These are phyloP conservation scores for Drosophila paracracens DNA, from an alignment of 2,888 invertebrate species.

Conservation along the genomic window DNA sequence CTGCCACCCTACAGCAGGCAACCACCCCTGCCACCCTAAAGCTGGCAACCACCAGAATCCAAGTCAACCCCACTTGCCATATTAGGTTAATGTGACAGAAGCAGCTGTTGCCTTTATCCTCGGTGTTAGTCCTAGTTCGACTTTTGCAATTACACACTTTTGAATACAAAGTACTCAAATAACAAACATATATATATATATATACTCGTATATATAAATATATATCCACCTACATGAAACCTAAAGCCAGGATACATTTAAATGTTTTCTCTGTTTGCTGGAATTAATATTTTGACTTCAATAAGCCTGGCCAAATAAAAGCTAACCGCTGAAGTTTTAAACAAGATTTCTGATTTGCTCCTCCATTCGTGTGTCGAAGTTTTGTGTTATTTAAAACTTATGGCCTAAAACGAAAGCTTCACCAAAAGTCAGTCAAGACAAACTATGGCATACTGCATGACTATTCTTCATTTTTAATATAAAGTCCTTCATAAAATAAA, in stretches of 20 bases:
- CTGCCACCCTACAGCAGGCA: neutral
- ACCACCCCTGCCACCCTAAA: neutral
- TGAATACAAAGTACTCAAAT: constrained; percentile 77
- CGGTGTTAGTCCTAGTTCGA: constrained; percentile 32
- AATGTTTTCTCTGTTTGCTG: constrained; percentile 13
- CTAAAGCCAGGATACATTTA: constrained; percentile 37
- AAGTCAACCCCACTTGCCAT: constrained; percentile 21
- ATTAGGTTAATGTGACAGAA: constrained; percentile 75
- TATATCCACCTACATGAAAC: constrained; percentile 26
- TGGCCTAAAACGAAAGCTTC: neutral
- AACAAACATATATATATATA: constrained; percentile 39
- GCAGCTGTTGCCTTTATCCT: constrained; percentile 64
- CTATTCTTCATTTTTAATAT: neutral
- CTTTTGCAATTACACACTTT: constrained; percentile 79
- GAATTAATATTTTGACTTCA: constrained; percentile 23
- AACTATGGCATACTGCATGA: neutral
- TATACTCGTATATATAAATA: constrained; percentile 28
- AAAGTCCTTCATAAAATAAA: neutral
- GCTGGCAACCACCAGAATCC: neutral
- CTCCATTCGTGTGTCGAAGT: neutral
- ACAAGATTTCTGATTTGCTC: neutral
- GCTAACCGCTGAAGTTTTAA: neutral
- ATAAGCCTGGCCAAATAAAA: neutral
- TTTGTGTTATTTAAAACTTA: neutral
- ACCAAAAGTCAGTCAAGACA: neutral